Conservation (phyloP, 2,113 vertebrate genomes). For the Crotalus tigris region DNA sequence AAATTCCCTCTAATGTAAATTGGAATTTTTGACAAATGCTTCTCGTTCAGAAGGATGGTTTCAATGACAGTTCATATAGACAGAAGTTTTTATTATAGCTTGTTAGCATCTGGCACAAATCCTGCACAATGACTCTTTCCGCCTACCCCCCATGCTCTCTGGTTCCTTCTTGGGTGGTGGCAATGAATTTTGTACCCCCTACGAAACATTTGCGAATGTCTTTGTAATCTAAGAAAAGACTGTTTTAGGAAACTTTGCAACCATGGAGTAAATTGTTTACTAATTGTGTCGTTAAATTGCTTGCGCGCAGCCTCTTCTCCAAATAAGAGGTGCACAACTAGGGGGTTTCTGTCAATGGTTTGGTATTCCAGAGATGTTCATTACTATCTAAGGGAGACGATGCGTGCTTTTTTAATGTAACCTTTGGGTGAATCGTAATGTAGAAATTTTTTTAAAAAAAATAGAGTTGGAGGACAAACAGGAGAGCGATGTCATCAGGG, state of each 20-base stretch:
- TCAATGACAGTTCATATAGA: not conserved
- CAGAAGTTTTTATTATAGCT: not conserved
- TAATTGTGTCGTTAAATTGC: slow-evolving; percentile 13
- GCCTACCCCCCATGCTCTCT: not conserved
- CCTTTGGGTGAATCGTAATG: not conserved
- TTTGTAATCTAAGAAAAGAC: slow-evolving; percentile 41
- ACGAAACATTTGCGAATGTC: slow-evolving; percentile 37
- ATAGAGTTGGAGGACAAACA: not conserved
- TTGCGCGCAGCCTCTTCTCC: slow-evolving; percentile 14
- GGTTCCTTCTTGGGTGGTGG: not conserved
- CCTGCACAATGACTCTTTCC: slow-evolving; percentile 11
- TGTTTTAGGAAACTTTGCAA: slow-evolving; percentile 51
- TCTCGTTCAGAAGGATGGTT: slow-evolving; percentile 12
- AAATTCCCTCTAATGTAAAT: slow-evolving; percentile 4
- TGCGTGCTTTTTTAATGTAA: not conserved
- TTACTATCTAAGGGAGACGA: not conserved
- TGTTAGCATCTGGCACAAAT: not conserved
- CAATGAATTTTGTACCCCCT: slow-evolving; percentile 12
- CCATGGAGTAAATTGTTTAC: slow-evolving; percentile 52
- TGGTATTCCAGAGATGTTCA: slow-evolving; percentile 20
- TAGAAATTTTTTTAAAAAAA: not conserved
- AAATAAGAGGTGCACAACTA: not conserved
- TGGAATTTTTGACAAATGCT: not conserved
- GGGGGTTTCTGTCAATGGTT: slow-evolving; percentile 11
- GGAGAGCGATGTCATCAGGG: not conserved